Evolutionary conservation across 2,888 invertebrate genomes (phyloP).

Genomic region (Cheilosia vulpina): DNA sequence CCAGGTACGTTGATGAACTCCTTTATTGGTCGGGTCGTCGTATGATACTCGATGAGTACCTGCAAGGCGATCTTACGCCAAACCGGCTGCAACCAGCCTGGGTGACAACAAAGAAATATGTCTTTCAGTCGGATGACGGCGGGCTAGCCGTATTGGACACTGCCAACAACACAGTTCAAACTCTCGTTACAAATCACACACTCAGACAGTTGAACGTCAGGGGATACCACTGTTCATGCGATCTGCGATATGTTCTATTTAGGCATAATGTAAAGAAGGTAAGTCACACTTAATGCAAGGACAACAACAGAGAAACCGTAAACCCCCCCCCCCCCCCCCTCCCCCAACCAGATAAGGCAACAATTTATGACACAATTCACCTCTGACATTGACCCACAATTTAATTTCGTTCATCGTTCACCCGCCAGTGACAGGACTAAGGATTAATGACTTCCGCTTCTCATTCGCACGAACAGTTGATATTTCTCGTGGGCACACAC

Average conservation of each 20-base stretch:
- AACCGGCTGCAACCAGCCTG: constrained; percentile 91
- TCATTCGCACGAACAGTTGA: constrained; percentile 29
- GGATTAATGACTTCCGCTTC: constrained; percentile 62
- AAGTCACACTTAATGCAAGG: constrained; percentile 81
- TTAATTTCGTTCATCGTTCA: constrained; percentile 18
- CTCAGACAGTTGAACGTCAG: constrained; percentile 94
- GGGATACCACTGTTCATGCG: constrained; percentile 93
- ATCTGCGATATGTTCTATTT: constrained; percentile 94
- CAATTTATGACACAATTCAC: constrained; percentile 16
- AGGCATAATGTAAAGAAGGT: constrained; percentile 95
- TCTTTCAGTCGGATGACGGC: constrained; percentile 94
- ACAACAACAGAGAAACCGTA: neutral
- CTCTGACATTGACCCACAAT: constrained; percentile 33
- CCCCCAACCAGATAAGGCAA: too few species aligned
- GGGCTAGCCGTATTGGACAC: constrained; percentile 92
- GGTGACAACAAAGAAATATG: constrained; percentile 92
- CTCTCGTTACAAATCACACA: constrained; percentile 94
- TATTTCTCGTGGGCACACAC: constrained; percentile 49
- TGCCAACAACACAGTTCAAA: constrained; percentile 90
- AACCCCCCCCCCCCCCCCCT: too few species aligned
- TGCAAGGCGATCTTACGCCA: constrained; percentile 90
- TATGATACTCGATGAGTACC: constrained; percentile 93
- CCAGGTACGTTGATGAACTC: constrained; percentile 93
- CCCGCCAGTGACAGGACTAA: constrained; percentile 25
- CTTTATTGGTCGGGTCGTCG: constrained; percentile 94